Conservation (phyloP, 2,888 invertebrate species). For the Oxycera nigricornis region DNA sequence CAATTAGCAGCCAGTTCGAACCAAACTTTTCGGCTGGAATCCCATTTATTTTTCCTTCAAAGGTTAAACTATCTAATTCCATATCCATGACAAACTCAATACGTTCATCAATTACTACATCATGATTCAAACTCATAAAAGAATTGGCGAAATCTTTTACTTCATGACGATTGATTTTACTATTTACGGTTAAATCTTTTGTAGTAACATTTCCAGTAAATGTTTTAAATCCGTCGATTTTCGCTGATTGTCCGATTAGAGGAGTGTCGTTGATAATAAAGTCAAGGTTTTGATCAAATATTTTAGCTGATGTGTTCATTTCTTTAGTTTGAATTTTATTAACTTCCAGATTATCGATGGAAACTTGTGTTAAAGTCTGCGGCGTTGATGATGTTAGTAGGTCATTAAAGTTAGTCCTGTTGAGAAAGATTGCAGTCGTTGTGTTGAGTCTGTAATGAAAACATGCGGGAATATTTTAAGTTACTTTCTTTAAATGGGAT, state of each 20-base stretch:
- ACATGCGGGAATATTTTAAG: too few species aligned
- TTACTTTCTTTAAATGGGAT: too few species aligned
- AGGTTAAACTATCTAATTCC: constrained; percentile 59
- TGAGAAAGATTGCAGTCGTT: background rate
- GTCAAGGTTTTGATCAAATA: constrained; percentile 44
- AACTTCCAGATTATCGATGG: constrained; percentile 51
- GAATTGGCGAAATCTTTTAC: constrained; percentile 53
- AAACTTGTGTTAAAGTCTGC: constrained; percentile 42
- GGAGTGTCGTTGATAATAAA: constrained; percentile 19
- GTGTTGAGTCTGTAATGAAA: background rate
- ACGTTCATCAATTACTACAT: constrained; percentile 53
- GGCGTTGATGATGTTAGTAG: constrained; percentile 39
- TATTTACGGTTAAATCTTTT: constrained; percentile 58
- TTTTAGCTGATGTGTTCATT: constrained; percentile 50
- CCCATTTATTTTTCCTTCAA: constrained; percentile 60
- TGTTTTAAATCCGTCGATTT: constrained; percentile 44
- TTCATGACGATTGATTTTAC: constrained; percentile 52
- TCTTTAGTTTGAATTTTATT: constrained; percentile 53
- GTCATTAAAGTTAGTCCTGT: constrained; percentile 18
- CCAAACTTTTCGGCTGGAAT: constrained; percentile 60
- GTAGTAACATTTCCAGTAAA: constrained; percentile 51
- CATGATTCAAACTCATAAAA: constrained; percentile 55
- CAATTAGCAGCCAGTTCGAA: constrained; percentile 58
- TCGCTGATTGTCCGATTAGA: background rate
- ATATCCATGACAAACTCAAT: constrained; percentile 55